phyloP scores from a whole-genome alignment of 2,797 vertebrate genomes.

The Xiphorhynchus erythropygius region DNA sequence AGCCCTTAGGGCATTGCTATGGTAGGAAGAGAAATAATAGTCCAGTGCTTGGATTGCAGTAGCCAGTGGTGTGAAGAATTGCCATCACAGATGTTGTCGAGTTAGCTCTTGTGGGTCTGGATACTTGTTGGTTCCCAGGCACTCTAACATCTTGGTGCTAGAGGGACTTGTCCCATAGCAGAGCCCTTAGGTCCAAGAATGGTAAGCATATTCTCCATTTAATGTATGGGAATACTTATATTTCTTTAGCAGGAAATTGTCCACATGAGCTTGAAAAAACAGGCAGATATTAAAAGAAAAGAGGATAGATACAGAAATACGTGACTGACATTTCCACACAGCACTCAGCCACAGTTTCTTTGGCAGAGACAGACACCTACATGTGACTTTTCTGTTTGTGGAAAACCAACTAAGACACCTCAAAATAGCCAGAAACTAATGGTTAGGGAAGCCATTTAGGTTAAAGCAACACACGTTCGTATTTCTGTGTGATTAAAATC shows the following conservation, averaged over 20 bases:
- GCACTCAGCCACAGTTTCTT: not conserved
- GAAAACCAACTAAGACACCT: not conserved
- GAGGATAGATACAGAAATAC: not conserved
- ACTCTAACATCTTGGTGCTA: not conserved
- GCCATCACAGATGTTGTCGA: accelerated
- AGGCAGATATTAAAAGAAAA: not conserved
- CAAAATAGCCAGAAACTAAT: not conserved
- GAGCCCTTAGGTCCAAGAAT: not conserved
- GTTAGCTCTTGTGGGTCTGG: not conserved
- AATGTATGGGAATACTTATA: not conserved
- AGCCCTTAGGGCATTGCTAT: not conserved
- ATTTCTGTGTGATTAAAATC: not conserved
- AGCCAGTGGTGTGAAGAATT: not conserved
- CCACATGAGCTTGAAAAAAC: not conserved
- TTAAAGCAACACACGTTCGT: not conserved
- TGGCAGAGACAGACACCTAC: not conserved
- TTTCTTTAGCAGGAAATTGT: not conserved
- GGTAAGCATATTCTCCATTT: not conserved
- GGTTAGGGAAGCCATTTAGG: not conserved
- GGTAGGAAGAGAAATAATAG: not conserved
- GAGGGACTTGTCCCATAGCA: not conserved
- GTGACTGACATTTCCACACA: not conserved
- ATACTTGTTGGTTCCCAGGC: not conserved
- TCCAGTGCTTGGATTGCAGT: not conserved
- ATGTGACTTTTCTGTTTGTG: not conserved